Conservation (phyloP, 2,797 vertebrate genomes). For the Novumbra hubbsi region DNA sequence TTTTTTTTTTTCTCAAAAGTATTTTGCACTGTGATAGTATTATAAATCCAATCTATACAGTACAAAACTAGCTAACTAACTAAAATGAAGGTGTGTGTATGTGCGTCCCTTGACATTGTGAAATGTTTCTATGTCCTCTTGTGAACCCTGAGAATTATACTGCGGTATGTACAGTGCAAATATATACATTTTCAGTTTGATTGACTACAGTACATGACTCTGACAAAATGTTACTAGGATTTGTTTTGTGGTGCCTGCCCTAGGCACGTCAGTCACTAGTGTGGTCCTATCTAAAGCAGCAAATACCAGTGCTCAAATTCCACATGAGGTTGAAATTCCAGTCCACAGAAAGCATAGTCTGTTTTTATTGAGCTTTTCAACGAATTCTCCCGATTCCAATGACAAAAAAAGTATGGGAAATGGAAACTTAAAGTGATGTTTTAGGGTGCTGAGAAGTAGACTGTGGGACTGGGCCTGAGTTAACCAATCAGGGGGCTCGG, state of each 20-base stretch:
- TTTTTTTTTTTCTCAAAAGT: slow-evolving; percentile 67
- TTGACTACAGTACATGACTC: slow-evolving; percentile 66
- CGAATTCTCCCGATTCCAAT: slow-evolving; percentile 51
- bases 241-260: slow-evolving; percentile 46
- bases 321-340: neutral
- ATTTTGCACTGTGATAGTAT: slow-evolving; percentile 86
- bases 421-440: slow-evolving; percentile 36
- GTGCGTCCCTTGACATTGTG: slow-evolving; percentile 83
- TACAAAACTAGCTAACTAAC: slow-evolving; percentile 79
- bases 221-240: slow-evolving; percentile 56
- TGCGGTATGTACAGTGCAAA: slow-evolving; percentile 72
- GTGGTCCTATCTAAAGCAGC: slow-evolving; percentile 36
- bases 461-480: slow-evolving; percentile 49
- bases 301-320: slow-evolving; percentile 29
- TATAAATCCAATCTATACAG: slow-evolving; percentile 80
- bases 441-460: slow-evolving; percentile 42
- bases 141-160: slow-evolving; percentile 72
- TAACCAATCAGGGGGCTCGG: slow-evolving; percentile 46
- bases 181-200: slow-evolving; percentile 54
- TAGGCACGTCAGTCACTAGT: slow-evolving; percentile 24
- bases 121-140: slow-evolving; percentile 78
- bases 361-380: slow-evolving; percentile 47
- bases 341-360: slow-evolving; percentile 17
- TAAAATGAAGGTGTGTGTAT: slow-evolving; percentile 79
- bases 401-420: slow-evolving; percentile 53